These are phyloP conservation scores for Hydrotaea cyrtoneurina DNA, from an alignment of 2,888 invertebrate species.

Conservation along the genomic window DNA sequence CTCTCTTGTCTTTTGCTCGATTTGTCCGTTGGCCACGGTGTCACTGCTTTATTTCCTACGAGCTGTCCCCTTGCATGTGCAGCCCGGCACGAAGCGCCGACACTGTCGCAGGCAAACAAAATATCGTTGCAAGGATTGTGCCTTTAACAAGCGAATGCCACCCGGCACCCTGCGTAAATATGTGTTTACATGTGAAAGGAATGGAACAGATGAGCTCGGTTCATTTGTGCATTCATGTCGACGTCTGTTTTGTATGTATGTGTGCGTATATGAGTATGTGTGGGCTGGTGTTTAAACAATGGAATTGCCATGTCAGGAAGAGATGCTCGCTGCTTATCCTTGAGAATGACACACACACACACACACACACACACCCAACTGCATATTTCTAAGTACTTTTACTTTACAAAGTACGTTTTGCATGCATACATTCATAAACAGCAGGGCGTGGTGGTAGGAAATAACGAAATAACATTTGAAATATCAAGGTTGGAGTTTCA, in stretches of 20 bases:
- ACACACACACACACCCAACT: background rate
- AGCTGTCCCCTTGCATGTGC: too few species aligned
- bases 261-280: background rate
- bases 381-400: slow-evolving; percentile 48
- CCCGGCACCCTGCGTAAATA: background rate
- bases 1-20: background rate
- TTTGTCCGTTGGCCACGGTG: background rate
- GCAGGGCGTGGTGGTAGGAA: background rate
- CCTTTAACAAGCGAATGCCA: background rate
- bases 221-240: background rate
- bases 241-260: too few species aligned
- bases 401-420: slow-evolving; percentile 50
- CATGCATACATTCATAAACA: background rate
- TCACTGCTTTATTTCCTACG: background rate
- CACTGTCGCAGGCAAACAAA: too few species aligned
- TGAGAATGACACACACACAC: slow-evolving; percentile 48
- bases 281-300: slow-evolving; percentile 52
- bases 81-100: too few species aligned
- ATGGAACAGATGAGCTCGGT: background rate
- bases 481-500: too few species aligned
- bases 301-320: slow-evolving; percentile 65
- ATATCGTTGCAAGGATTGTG: background rate
- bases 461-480: too few species aligned
- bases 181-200: background rate
- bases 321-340: slow-evolving; percentile 61